phyloP scores from a whole-genome alignment of 2,797 vertebrate genomes.

The Cossypha dichroa region DNA sequence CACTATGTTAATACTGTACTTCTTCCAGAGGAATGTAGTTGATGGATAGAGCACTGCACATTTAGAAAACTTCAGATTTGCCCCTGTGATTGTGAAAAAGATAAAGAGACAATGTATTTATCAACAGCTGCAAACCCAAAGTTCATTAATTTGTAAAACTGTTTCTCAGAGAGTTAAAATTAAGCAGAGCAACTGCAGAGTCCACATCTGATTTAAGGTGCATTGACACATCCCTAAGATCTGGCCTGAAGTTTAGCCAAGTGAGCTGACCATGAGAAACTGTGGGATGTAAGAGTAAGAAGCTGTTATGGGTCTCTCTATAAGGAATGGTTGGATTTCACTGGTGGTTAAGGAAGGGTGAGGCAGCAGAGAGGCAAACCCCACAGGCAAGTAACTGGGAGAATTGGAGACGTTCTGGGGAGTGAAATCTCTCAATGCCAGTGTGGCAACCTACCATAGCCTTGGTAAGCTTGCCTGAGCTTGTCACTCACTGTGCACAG shows the following conservation, averaged over 20 bases:
- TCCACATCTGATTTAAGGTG: not conserved
- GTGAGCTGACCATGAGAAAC: not conserved
- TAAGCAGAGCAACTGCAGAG: not conserved
- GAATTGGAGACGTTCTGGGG: not conserved
- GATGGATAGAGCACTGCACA: not conserved
- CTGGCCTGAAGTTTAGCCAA: not conserved
- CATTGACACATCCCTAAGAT: not conserved
- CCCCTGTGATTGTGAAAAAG: not conserved
- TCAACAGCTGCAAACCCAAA: not conserved
- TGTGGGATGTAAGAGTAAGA: not conserved
- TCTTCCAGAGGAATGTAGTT: not conserved
- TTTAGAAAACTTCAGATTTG: not conserved
- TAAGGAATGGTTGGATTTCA: not conserved
- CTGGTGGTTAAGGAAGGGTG: rapidly evolving
- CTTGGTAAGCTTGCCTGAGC: not conserved
- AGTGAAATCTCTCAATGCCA: not conserved
- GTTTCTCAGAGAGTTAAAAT: not conserved
- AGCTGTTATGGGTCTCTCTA: not conserved
- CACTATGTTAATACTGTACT: not conserved
- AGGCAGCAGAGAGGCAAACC: not conserved
- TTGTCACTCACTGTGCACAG: rapidly evolving
- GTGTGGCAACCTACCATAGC: not conserved
- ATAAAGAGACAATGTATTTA: not conserved
- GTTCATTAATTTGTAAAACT: not conserved
- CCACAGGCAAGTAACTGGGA: not conserved